Evolutionary conservation across 64 coral and sea anemone genomes (phyloP).

Genomic region (Pocillopora verrucosa): DNA sequence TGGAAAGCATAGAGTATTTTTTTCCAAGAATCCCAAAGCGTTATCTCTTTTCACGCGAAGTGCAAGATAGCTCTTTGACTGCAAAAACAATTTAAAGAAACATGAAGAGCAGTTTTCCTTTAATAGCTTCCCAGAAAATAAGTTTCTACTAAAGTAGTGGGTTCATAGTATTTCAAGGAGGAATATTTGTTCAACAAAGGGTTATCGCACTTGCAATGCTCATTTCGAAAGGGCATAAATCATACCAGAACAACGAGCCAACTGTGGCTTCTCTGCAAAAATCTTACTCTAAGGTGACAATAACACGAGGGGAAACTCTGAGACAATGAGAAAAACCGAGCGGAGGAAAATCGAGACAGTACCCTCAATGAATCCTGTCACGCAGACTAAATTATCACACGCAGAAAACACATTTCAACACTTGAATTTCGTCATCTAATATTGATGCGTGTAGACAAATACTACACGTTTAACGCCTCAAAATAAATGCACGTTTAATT

Average conservation of each 20-base stretch:
- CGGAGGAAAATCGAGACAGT: constrained; percentile 7
- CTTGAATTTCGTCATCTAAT: constrained; percentile 27
- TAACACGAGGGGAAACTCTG: no score
- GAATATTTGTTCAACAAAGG: constrained; percentile 21
- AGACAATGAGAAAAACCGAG: no score
- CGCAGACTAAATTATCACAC: constrained; percentile 5
- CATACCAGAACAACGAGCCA: constrained; percentile 51
- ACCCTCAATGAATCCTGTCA: not conserved
- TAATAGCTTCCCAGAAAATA: not conserved
- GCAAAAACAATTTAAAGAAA: constrained; percentile 45
- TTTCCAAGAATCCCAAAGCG: no score
- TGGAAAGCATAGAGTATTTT: no score
- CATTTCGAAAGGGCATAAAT: constrained; percentile 55
- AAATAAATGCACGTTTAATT: no score
- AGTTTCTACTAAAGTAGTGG: constrained; percentile 27
- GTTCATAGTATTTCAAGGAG: constrained; percentile 31
- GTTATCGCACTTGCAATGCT: constrained; percentile 42
- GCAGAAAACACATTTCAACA: constrained; percentile 19
- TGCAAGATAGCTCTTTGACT: no score
- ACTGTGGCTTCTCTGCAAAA: constrained; percentile 45
- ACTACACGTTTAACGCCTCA: no score
- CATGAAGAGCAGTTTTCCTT: constrained; percentile 50
- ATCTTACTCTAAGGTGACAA: constrained; percentile 3
- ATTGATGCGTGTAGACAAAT: no score
- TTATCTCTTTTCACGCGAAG: no score